Evolutionary conservation across 2,113 vertebrate species (phyloP).

Genomic region (Oreotrochilus melanogaster): DNA sequence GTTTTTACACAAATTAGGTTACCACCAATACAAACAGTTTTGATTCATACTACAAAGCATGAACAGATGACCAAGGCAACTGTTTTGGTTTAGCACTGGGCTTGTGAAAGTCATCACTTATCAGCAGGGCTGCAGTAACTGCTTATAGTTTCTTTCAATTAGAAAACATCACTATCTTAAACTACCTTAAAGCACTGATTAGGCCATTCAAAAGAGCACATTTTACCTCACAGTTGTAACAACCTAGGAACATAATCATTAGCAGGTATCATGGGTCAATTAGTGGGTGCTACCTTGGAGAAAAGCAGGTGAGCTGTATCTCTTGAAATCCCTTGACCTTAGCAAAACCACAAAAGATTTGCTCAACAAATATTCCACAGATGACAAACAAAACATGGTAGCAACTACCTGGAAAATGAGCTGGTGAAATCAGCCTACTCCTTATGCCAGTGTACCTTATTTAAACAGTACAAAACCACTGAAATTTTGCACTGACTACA

Average conservation of each 20-base stretch:
- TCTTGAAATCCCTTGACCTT: not conserved
- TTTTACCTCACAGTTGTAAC: not conserved
- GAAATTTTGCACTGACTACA: not conserved
- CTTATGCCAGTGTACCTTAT: not conserved
- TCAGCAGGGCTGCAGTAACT: not conserved
- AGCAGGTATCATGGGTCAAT: not conserved
- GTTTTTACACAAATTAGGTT: conserved; percentile 5
- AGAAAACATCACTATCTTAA: not conserved
- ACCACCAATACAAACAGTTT: not conserved
- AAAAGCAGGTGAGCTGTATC: not conserved
- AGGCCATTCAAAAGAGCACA: not conserved
- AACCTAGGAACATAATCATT: not conserved
- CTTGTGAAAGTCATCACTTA: not conserved
- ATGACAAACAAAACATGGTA: not conserved
- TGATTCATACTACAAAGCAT: not conserved
- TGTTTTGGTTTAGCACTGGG: not conserved
- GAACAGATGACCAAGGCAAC: not conserved
- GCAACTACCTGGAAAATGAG: not conserved
- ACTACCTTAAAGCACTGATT: not conserved
- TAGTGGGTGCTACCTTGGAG: not conserved
- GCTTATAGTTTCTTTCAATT: not conserved
- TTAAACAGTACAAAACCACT: not conserved
- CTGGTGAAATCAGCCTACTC: not conserved
- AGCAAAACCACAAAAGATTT: not conserved
- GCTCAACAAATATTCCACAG: not conserved